phyloP scores from a whole-genome alignment of 2,888 invertebrate genomes.

The Oasisia sp. region DNA sequence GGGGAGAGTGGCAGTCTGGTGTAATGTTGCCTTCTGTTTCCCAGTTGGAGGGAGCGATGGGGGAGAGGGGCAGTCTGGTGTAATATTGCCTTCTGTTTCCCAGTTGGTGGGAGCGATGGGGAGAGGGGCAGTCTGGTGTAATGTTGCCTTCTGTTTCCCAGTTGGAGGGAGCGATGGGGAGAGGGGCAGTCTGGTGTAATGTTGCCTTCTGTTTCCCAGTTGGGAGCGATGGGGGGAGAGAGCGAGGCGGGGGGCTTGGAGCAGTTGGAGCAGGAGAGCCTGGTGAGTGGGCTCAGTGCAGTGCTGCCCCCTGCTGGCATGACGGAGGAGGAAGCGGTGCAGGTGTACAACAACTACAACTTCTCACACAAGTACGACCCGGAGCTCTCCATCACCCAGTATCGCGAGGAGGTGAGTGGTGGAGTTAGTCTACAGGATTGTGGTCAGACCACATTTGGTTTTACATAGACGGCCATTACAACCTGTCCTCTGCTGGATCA shows the following conservation, averaged over 20 bases:
- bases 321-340: slow-evolving; percentile 50
- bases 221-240: slow-evolving; percentile 17
- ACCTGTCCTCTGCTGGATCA: no score
- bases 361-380: slow-evolving; percentile 51
- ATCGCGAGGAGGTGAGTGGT: slow-evolving; percentile 50
- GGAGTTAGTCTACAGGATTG: neutral
- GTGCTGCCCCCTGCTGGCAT: slow-evolving; percentile 50
- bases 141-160: no score
- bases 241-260: slow-evolving; percentile 36
- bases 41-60: no score
- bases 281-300: slow-evolving; percentile 37
- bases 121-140: no score
- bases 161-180: no score
- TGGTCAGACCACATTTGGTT: no score
- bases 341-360: slow-evolving; percentile 56
- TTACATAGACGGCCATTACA: no score
- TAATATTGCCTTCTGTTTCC: neutral
- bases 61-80: no score
- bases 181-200: no score
- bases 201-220: neutral
- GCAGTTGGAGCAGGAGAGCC: slow-evolving; percentile 51
- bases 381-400: slow-evolving; percentile 53
- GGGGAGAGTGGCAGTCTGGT: no score
- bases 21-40: no score
- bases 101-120: neutral